A percentile compares a stretch with the other conserved stretches of the same genome.
These are phyloP conservation scores for Neogobius melanostomus DNA, from an alignment of 2,113 vertebrate genomes.

Conservation along the genomic window DNA sequence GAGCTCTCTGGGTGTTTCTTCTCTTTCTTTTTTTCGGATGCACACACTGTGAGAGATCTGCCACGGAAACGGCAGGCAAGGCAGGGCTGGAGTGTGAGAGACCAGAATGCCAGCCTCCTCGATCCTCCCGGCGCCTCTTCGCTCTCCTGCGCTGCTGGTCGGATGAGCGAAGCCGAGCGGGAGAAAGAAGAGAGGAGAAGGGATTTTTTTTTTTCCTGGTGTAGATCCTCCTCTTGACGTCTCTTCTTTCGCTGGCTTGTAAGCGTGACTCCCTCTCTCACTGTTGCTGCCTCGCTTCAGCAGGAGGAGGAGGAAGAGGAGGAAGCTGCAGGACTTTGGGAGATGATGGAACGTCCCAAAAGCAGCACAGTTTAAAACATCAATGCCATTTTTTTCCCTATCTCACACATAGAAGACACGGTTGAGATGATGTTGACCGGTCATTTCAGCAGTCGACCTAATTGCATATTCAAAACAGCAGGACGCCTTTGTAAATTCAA, in stretches of 20 bases:
- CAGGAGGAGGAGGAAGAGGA: slow-evolving; percentile 82
- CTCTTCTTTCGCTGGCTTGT: slow-evolving; percentile 71
- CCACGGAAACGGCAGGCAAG: slow-evolving; percentile 59
- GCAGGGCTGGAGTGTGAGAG: slow-evolving; percentile 49
- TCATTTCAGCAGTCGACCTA: slow-evolving; percentile 44
- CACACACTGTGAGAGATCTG: slow-evolving; percentile 52
- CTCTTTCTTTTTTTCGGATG: slow-evolving; percentile 53
- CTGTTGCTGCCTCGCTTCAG: slow-evolving; percentile 52
- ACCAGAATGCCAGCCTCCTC: slow-evolving; percentile 54
- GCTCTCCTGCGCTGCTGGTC: slow-evolving; percentile 54
- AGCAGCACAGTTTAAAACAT: slow-evolving; percentile 71
- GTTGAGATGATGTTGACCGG: slow-evolving; percentile 55
- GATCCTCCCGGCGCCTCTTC: slow-evolving; percentile 62
- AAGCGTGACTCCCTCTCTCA: slow-evolving; percentile 71
- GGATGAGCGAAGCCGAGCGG: slow-evolving; percentile 66
- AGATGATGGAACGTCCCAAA: slow-evolving; percentile 83
- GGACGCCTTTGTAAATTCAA: slow-evolving; percentile 33
- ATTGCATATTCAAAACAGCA: slow-evolving; percentile 53
- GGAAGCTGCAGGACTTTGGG: slow-evolving; percentile 81
- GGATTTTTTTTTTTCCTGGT: slow-evolving; percentile 51
- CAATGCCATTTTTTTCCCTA: slow-evolving; percentile 38
- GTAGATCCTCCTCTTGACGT: slow-evolving; percentile 76
- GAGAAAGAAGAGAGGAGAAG: slow-evolving; percentile 44
- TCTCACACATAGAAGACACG: slow-evolving; percentile 33
- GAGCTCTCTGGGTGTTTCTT: slow-evolving; percentile 34